phyloP scores from a whole-genome alignment of 2,113 vertebrate genomes.

The Pseudonaja textilis region DNA sequence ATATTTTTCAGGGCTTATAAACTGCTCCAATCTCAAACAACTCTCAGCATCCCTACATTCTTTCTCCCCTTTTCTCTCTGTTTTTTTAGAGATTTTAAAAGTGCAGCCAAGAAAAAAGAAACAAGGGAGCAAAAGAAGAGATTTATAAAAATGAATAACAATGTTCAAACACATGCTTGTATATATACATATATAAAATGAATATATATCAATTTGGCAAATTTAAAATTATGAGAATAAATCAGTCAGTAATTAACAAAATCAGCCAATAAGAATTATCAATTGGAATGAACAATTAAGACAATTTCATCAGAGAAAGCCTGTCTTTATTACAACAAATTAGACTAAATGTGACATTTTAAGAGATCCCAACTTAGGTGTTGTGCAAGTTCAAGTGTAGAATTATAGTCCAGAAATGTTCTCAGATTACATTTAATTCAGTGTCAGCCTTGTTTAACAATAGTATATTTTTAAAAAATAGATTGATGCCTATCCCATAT shows the following conservation, averaged over 20 bases:
- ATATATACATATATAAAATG: neutral
- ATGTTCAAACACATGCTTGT: no score
- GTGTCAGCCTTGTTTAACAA: neutral
- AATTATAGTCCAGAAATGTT: neutral
- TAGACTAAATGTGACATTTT: neutral
- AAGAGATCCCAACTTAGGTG: neutral
- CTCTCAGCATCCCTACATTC: neutral
- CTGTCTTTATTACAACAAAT: neutral
- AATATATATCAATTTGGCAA: neutral
- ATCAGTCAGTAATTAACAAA: neutral
- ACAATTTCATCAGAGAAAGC: neutral
- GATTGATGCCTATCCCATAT: neutral
- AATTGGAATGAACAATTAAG: neutral
- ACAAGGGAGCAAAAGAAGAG: neutral
- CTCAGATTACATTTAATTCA: neutral
- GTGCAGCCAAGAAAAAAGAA: neutral
- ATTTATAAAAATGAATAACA: neutral
- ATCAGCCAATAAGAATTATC: neutral
- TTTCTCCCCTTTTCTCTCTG: neutral
- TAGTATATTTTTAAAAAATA: neutral
- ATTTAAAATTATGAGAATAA: neutral
- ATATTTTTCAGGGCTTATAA: neutral
- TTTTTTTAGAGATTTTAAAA: neutral
- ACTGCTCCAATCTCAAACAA: neutral
- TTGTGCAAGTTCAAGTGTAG: neutral